A percentile compares a stretch with the other conserved stretches of the same genome.
Conservation (phyloP, 2,113 vertebrate species). For the Colinus virginianus region DNA sequence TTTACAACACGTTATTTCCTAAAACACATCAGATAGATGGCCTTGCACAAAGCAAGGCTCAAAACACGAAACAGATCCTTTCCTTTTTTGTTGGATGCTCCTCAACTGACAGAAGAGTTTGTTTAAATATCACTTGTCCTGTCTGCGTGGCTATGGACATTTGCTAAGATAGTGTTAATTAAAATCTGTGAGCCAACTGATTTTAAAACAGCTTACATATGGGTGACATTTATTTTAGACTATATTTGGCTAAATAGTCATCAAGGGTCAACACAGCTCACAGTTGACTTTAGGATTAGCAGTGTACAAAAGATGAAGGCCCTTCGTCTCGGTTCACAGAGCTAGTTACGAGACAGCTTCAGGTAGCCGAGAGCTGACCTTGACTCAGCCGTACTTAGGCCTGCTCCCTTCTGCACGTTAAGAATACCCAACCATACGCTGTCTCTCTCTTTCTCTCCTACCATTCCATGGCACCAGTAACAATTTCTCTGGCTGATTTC, state of each 20-base stretch:
- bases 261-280: conserved; percentile 10
- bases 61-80: not conserved
- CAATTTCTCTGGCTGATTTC: not conserved
- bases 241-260: conserved; percentile 27
- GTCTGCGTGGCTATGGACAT: not conserved
- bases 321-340: not conserved
- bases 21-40: not conserved
- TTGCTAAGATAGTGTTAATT: conserved; percentile 30
- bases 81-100: not conserved
- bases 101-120: not conserved
- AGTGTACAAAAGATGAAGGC: not conserved
- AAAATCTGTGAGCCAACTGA: not conserved
- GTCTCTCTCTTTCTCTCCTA: not conserved
- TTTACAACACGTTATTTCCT: not conserved
- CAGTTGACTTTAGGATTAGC: conserved; percentile 15
- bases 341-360: not conserved
- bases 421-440: not conserved
- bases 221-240: conserved; percentile 48
- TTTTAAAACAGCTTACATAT: conserved; percentile 22
- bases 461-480: not conserved
- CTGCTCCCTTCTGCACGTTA: not conserved
- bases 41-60: not conserved
- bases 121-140: conserved; percentile 7
- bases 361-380: conserved; percentile 7
- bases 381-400: not conserved